These are phyloP conservation scores for Leptobrachium ailaonicum DNA, from an alignment of 2,113 vertebrate species.

Conservation along the genomic window DNA sequence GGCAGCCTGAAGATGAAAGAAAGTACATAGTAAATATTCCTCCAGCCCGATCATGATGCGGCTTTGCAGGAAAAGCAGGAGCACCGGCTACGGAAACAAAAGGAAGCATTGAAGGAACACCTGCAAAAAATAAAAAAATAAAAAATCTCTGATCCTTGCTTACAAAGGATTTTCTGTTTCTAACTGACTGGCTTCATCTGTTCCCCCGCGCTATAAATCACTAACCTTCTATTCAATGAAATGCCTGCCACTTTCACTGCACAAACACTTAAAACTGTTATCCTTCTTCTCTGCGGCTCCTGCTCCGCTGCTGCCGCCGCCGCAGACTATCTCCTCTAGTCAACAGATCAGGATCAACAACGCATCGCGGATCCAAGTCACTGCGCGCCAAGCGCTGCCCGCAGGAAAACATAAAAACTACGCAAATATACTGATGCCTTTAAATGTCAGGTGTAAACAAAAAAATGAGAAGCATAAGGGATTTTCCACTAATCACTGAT, in stretches of 20 bases:
- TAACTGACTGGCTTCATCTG: constrained; percentile 18
- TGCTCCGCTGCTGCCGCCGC: background rate
- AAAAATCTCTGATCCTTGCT: background rate
- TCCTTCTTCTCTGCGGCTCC: background rate
- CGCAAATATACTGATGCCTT: no score
- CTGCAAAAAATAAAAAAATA: background rate
- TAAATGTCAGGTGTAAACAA: background rate
- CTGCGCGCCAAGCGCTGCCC: background rate
- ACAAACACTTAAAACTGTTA: constrained; percentile 20
- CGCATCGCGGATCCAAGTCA: background rate
- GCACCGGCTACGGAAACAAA: constrained; percentile 39
- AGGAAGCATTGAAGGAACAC: constrained; percentile 14
- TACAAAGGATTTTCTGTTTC: constrained; percentile 29
- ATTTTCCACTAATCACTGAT: no score
- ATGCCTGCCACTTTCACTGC: constrained; percentile 38
- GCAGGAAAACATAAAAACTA: background rate
- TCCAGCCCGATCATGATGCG: constrained; percentile 7
- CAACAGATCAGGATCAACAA: constrained; percentile 21
- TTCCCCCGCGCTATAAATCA: constrained; percentile 14
- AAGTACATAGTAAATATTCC: constrained; percentile 20
- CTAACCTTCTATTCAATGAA: constrained; percentile 1
- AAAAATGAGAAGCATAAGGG: background rate
- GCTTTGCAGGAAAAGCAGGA: constrained; percentile 20
- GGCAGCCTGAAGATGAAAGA: background rate
- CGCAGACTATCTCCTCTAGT: constrained; percentile 1